Percentiles rank a stretch among this genome's conserved stretches.
phyloP scores from a whole-genome alignment of 2,797 vertebrate genomes.

The Tragopan temminckii region DNA sequence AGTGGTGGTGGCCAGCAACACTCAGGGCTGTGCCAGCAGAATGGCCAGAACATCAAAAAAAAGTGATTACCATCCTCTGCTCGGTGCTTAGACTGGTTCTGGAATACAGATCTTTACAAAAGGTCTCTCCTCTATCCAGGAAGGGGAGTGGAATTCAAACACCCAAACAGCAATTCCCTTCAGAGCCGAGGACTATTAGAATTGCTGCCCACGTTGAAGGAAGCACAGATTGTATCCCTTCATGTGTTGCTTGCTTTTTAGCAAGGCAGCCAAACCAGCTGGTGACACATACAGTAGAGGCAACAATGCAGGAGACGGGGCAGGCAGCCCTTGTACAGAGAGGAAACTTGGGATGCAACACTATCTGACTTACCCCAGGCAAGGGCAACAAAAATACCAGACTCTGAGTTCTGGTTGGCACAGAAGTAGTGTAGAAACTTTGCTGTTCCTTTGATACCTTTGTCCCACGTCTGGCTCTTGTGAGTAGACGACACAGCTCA shows the following conservation, averaged over 20 bases:
- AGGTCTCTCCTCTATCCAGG: not conserved
- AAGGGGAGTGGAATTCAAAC: not conserved
- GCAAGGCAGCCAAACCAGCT: not conserved
- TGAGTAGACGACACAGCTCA: not conserved
- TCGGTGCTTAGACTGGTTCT: not conserved
- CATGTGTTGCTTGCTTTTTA: not conserved
- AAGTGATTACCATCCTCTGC: not conserved
- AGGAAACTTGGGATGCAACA: not conserved
- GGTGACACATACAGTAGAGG: not conserved
- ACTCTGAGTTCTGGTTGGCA: not conserved
- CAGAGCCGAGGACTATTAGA: not conserved
- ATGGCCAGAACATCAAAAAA: not conserved
- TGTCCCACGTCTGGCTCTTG: not conserved
- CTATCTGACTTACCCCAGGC: not conserved
- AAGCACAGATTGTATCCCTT: rapidly evolving
- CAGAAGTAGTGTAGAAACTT: not conserved
- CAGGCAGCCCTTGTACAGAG: not conserved
- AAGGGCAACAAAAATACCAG: not conserved
- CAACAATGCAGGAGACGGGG: not conserved
- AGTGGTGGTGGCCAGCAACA: not conserved
- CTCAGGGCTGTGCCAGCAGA: not conserved
- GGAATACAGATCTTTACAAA: not conserved
- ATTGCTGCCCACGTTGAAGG: not conserved
- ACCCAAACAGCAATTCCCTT: not conserved
- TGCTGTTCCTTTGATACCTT: not conserved